phyloP scores from a whole-genome alignment of 2,113 vertebrate species.

The Pimephales promelas region DNA sequence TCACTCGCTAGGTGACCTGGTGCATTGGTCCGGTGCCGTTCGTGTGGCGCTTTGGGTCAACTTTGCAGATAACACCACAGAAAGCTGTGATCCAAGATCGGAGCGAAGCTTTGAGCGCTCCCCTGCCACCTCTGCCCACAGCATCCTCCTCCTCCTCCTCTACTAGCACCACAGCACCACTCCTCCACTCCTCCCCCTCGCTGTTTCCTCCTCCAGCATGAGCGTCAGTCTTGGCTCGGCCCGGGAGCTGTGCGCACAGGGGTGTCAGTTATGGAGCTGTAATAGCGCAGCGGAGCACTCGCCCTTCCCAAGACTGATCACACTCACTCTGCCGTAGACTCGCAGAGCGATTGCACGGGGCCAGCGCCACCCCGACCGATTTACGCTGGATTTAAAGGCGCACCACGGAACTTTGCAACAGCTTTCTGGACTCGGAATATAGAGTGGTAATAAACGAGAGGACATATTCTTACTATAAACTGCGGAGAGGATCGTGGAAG shows the following conservation, averaged over 20 bases:
- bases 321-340: slow-evolving; percentile 61
- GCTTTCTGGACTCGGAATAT: slow-evolving; percentile 28
- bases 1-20: not conserved
- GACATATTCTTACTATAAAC: slow-evolving; percentile 43
- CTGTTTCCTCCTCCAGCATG: slow-evolving; percentile 51
- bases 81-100: slow-evolving; percentile 21
- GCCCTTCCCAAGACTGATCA: slow-evolving; percentile 65
- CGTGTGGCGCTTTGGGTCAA: slow-evolving; percentile 8
- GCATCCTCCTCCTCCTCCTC: slow-evolving; percentile 12
- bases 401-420: slow-evolving; percentile 50
- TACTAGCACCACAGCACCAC: not conserved
- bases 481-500: slow-evolving; percentile 37
- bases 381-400: slow-evolving; percentile 56
- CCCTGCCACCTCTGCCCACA: slow-evolving; percentile 25
- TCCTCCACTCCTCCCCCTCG: slow-evolving; percentile 55
- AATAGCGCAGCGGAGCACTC: slow-evolving; percentile 50
- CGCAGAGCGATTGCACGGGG: slow-evolving; percentile 50
- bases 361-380: slow-evolving; percentile 52
- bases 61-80: slow-evolving; percentile 3
- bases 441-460: slow-evolving; percentile 31
- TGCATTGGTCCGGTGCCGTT: not conserved
- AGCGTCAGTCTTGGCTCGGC: slow-evolving; percentile 66
- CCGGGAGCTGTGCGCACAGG: slow-evolving; percentile 70
- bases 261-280: slow-evolving; percentile 69
- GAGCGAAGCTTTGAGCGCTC: not conserved